These are phyloP conservation scores for Sylvia atricapilla DNA, from an alignment of 2,113 vertebrate species.

Conservation along the genomic window DNA sequence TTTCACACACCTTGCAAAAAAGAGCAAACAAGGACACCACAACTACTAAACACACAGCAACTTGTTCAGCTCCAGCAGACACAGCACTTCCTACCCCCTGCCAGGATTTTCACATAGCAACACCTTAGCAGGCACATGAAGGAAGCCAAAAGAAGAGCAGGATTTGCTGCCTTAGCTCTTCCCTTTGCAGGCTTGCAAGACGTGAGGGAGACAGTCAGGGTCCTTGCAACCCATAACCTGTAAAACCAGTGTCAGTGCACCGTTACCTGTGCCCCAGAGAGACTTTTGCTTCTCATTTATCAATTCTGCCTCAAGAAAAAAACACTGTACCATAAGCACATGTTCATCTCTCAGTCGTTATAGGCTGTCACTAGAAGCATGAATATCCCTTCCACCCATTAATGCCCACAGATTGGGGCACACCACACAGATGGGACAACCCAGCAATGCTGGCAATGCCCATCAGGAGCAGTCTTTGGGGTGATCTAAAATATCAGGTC, in stretches of 20 bases:
- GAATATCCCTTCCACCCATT: accelerated
- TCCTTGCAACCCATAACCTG: not conserved
- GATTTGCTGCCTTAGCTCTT: not conserved
- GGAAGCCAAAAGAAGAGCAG: not conserved
- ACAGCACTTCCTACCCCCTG: not conserved
- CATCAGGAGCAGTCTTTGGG: not conserved
- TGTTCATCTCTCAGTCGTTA: not conserved
- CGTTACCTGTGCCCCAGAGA: not conserved
- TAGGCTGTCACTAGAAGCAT: not conserved
- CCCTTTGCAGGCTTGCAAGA: not conserved
- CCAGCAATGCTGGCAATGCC: not conserved
- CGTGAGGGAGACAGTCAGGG: not conserved
- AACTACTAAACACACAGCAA: not conserved
- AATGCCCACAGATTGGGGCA: accelerated
- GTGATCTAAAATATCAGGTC: not conserved
- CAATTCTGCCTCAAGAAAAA: not conserved
- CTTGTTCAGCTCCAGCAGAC: not conserved
- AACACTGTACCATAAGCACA: accelerated
- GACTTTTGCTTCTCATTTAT: not conserved
- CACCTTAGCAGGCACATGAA: not conserved
- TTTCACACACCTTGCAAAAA: not conserved
- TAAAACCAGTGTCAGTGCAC: not conserved
- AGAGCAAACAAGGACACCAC: not conserved
- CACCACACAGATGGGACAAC: accelerated
- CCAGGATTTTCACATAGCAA: not conserved